Base-by-base conservation (phyloP, 2,888 invertebrate species). In the Acanthosepion lycidas region DNA sequence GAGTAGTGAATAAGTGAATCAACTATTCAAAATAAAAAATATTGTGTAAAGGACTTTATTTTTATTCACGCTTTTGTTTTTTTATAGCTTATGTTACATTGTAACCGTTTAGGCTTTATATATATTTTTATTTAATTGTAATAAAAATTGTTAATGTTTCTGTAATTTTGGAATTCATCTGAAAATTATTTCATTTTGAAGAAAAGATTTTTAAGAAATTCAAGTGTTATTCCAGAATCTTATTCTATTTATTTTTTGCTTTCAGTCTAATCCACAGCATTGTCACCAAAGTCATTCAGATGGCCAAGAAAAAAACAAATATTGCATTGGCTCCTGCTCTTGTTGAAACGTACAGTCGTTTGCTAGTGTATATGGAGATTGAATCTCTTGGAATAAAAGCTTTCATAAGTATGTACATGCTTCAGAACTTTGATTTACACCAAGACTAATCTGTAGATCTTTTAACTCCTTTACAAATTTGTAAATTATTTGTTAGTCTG, bases 371-470 rank as follows among this genome's bases (percentile, higher is more conserved):
- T 97, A 99, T 99, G 20, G 99, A 99, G 98, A 99, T 99, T 94
- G 99, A 99, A 97, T 99, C 99, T 33, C 98, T 99, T 94, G 99
- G 99, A 59, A 99, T 99, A 95, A 99, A 99, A 98, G 99, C 99
- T 94, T 99, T 99, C 97, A 98, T 99, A 96, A 98, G 99, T 98
- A 97, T 98, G 98, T 96, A 9, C 48, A 6, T 59, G 23, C 23
- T 59, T 23, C 23, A 59, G 20, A 59, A 59, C 59, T 59, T 59
- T 59, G 20, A 23, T 59, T 59, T 59, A 4, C 59, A 59, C 20
- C 20, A 18, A 55, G 20, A 55, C 20, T 4, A 55, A 18, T 15
- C 51, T 51, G 51, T 51, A 51, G 51, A 51, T 6, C 20, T 59
- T 59, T 59, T 59, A 23, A 59, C 23, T 55, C 15, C 6, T 59